Evolutionary conservation across 1,140 invertebrate genomes (phyloP).

Genomic region (Agrilus planipennis): DNA sequence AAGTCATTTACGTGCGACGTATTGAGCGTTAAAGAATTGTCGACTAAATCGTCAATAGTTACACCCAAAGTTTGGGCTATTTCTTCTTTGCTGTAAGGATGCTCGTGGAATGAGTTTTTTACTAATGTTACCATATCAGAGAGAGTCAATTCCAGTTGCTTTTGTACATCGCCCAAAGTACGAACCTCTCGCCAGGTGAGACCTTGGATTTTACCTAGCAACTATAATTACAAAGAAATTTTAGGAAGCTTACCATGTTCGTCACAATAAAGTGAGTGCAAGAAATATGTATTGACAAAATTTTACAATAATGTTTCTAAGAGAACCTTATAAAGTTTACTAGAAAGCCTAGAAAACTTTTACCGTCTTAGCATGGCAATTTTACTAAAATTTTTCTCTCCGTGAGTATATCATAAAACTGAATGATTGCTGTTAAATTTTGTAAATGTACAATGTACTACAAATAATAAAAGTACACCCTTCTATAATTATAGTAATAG

Average conservation of each 20-base stretch:
- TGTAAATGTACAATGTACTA: too few relatives aligned
- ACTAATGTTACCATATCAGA: conserved; percentile 58
- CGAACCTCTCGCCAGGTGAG: conserved; percentile 49
- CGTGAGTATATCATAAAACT: too few relatives aligned
- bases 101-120: conserved; percentile 48
- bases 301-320: neutral
- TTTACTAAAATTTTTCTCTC: too few relatives aligned
- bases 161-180: conserved; percentile 61
- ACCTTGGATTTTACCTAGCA: conserved; percentile 55
- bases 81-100: conserved; percentile 66
- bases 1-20: conserved; percentile 59
- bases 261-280: too few relatives aligned
- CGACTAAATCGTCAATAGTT: conserved; percentile 49
- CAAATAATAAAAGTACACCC: too few relatives aligned
- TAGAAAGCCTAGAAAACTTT: too few relatives aligned
- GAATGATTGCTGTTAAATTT: too few relatives aligned
- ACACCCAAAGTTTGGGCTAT: conserved; percentile 54
- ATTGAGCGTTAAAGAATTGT: conserved; percentile 53
- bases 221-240: conserved; percentile 33
- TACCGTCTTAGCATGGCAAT: too few relatives aligned
- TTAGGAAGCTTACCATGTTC: too few relatives aligned
- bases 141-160: conserved; percentile 45
- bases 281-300: neutral
- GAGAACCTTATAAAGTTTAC: too few relatives aligned
- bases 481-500: too few relatives aligned